These are phyloP conservation scores for Spea bombifrons DNA, from an alignment of 2,113 vertebrate genomes.

Conservation along the genomic window DNA sequence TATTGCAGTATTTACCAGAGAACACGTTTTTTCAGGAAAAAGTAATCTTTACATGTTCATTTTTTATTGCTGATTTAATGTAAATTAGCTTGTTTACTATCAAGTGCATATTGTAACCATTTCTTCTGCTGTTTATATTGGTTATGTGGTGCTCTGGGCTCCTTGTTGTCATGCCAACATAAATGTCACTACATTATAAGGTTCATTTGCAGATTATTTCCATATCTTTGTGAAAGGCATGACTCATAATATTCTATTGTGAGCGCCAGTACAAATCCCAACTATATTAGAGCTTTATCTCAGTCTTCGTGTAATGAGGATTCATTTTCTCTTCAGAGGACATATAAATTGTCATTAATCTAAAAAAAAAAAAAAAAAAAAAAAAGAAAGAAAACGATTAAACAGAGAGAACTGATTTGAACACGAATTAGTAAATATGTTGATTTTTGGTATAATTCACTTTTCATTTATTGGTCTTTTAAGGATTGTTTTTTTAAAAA, in stretches of 20 bases:
- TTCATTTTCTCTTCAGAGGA: background rate
- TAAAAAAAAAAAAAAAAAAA: background rate
- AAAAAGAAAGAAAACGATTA: background rate
- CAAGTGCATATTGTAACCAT: too few relatives aligned
- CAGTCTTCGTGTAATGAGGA: background rate
- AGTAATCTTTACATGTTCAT: too few relatives aligned
- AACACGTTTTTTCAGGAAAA: too few relatives aligned
- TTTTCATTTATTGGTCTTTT: too few relatives aligned
- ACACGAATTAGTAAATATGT: background rate
- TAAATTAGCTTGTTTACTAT: too few relatives aligned
- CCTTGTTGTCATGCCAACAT: constrained; percentile 34
- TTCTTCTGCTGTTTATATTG: constrained; percentile 12
- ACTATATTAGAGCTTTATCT: background rate
- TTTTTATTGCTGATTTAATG: too few relatives aligned
- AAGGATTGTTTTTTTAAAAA: too few relatives aligned
- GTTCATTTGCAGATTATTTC: constrained; percentile 22
- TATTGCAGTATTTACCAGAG: too few relatives aligned
- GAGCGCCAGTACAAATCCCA: constrained; percentile 3
- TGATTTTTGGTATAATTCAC: too few relatives aligned
- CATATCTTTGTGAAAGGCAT: constrained; percentile 5
- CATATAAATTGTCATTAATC: background rate
- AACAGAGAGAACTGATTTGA: background rate
- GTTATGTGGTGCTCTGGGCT: constrained; percentile 14
- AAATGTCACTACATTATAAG: constrained; percentile 24
- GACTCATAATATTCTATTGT: constrained; percentile 17